A percentile compares a stretch with the other conserved stretches of the same genome.
These are phyloP conservation scores for Branchellion lobata DNA, from an alignment of 2,888 invertebrate genomes.

Conservation along the genomic window DNA sequence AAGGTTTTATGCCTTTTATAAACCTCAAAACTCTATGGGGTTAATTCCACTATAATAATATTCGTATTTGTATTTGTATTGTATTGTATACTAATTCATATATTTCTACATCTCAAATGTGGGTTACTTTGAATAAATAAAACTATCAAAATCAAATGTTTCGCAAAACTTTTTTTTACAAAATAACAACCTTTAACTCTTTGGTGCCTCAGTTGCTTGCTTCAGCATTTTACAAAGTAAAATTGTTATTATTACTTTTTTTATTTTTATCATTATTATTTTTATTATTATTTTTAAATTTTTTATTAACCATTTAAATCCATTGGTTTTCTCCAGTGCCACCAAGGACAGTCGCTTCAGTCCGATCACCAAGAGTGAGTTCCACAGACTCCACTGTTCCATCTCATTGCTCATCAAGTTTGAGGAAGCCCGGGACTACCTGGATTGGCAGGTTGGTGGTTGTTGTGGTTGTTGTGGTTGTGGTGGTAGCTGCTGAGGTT, in stretches of 20 bases:
- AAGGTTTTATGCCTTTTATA: conserved; percentile 64
- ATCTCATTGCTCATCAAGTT: conserved; percentile 94
- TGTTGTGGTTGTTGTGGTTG: too few species aligned
- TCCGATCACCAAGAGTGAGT: conserved; percentile 89
- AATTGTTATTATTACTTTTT: too few species aligned
- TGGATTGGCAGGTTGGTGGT: conserved; percentile 84
- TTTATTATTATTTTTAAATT: too few species aligned
- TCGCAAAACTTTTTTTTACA: neutral
- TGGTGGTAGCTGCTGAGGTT: too few species aligned
- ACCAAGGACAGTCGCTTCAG: conserved; percentile 94
- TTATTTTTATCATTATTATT: too few species aligned
- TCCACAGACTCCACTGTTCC: conserved; percentile 85
- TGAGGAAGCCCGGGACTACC: conserved; percentile 88
- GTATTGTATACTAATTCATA: neutral
- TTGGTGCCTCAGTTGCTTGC: too few species aligned
- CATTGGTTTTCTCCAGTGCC: too few species aligned
- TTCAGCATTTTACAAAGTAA: too few species aligned
- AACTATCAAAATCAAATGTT: neutral
- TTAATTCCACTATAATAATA: too few species aligned
- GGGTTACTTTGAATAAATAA: neutral
- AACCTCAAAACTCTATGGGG: neutral
- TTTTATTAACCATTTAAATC: too few species aligned
- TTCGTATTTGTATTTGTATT: too few species aligned
- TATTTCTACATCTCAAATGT: neutral
- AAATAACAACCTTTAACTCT: too few species aligned